Base-by-base conservation (phyloP, 2,888 invertebrate genomes). In the Acleris literana region DNA sequence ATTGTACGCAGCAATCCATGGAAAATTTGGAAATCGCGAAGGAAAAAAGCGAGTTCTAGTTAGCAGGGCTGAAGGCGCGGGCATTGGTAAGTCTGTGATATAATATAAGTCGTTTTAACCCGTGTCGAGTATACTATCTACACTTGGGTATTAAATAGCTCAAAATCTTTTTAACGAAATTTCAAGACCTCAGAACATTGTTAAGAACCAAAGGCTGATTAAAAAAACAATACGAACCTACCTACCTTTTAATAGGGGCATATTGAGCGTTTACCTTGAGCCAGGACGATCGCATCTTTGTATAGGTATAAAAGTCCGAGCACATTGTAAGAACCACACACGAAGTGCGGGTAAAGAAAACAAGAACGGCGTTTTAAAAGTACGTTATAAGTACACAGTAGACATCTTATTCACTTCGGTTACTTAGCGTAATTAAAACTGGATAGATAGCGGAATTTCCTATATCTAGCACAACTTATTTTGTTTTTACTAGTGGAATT, bases 301-400 rank as follows among this genome's bases (percentile, higher is more conserved):
- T 73, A 62, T 71, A 63, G 56, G 59, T 61, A 68, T 64, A 66
- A 69, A 72, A 70, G 69, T 57, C 68, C 63, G 63, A 57, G 61
- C 54, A 67, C 70, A 77, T 75, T 76, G 77, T 78, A 74, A 68
- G 72, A 76, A 72, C 82, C 82, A 78, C 82, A 81, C 81, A 81
- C 82, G 78, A 75, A 64, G 81, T 53, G 54, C 69, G 65, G 72
- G 71, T 66, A 71, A 76, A 77, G 72, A 75, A 73, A 69, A 72
- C 74, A 75, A 76, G 75, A 72, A 72, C 71, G 63, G 68, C 57
- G 13, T 39, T 39, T 39, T 13, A 13, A 3, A 39, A 39, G 13
- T 13, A 13, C 39, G 39, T 39, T 39, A 13, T 39, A 11, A 39
- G 39, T 39, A 39, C 39, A 39, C 39, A 13, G 39, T 39, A 39